Evolutionary conservation across 2,888 invertebrate genomes (phyloP).

Genomic region (Nephrocerus scutellatus): DNA sequence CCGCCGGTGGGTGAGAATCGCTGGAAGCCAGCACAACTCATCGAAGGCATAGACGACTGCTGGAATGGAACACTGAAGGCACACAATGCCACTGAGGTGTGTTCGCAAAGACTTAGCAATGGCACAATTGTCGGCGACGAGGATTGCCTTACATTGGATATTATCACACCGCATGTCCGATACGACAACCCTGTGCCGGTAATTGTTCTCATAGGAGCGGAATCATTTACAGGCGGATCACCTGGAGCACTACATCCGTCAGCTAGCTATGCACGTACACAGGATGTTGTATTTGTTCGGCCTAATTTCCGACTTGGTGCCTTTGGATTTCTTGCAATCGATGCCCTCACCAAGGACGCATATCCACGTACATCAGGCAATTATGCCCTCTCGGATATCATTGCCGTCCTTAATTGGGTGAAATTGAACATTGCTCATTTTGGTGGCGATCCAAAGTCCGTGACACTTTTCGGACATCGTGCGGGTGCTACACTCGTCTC

Average conservation of each 20-base stretch:
- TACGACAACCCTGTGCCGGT: conserved; percentile 75
- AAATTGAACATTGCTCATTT: conserved; percentile 74
- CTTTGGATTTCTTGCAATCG: conserved; percentile 74
- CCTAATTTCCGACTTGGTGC: conserved; percentile 77
- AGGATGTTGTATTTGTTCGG: conserved; percentile 77
- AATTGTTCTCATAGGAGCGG: conserved; percentile 73
- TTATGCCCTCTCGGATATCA: conserved; percentile 75
- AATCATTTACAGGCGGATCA: conserved; percentile 68
- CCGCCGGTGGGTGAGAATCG: conserved; percentile 63
- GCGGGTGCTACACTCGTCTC: conserved; percentile 80
- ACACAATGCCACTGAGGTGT: conserved; percentile 60
- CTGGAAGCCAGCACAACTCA: conserved; percentile 62
- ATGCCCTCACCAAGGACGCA: conserved; percentile 59
- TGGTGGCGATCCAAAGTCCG: conserved; percentile 70
- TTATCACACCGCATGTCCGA: conserved; percentile 72
- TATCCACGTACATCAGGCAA: conserved; percentile 76
- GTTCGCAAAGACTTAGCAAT: conserved; percentile 64
- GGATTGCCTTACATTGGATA: conserved; percentile 75
- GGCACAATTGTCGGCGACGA: conserved; percentile 64
- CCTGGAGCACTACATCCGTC: conserved; percentile 68
- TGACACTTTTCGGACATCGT: conserved; percentile 77
- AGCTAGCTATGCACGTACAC: conserved; percentile 65
- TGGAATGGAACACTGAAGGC: conserved; percentile 70
- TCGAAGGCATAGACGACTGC: conserved; percentile 63
- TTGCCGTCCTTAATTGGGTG: conserved; percentile 72